These are phyloP conservation scores for Galeruca laticollis DNA, from an alignment of 2,888 invertebrate genomes.

Conservation along the genomic window DNA sequence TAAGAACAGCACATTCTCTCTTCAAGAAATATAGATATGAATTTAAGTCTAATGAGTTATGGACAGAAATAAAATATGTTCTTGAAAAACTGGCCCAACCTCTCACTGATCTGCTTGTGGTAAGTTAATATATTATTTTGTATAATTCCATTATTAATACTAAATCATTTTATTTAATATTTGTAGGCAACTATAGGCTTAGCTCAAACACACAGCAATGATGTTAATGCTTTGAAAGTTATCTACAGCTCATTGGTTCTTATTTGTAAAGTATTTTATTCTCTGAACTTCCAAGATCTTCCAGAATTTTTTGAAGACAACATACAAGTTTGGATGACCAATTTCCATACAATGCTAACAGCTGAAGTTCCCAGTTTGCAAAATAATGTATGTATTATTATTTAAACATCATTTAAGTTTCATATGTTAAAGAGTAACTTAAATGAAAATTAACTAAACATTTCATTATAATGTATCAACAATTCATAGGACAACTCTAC, in stretches of 20 bases:
- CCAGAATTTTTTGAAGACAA: conserved; percentile 99
- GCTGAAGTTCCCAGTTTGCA: conserved; percentile 82
- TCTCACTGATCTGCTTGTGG: conserved; percentile 90
- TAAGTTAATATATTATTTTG: conserved; percentile 65
- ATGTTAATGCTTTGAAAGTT: conserved; percentile 84
- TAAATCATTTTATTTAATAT: conserved; percentile 5
- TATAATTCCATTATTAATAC: conserved; percentile 36
- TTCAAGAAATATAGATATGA: conserved; percentile 97
- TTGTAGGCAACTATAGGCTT: conserved; percentile 86
- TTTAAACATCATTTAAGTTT: conserved; percentile 1
- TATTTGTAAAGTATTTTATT: conserved; percentile 96
- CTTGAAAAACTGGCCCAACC: conserved; percentile 94
- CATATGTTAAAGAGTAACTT: background rate
- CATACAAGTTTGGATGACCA: conserved; percentile 94
- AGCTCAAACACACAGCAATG: conserved; percentile 81
- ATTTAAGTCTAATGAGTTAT: conserved; percentile 93
- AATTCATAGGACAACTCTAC: too few species aligned
- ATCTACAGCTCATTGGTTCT: conserved; percentile 91
- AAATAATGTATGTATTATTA: conserved; percentile 69
- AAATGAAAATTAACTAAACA: background rate
- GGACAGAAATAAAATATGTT: conserved; percentile 98
- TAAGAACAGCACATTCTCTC: conserved; percentile 95
- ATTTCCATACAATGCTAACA: conserved; percentile 85
- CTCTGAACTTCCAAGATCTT: conserved; percentile 96
- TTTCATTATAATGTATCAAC: background rate